Evolutionary conservation across 1,140 invertebrate species (phyloP).

Genomic region (Drosophila elegans): DNA sequence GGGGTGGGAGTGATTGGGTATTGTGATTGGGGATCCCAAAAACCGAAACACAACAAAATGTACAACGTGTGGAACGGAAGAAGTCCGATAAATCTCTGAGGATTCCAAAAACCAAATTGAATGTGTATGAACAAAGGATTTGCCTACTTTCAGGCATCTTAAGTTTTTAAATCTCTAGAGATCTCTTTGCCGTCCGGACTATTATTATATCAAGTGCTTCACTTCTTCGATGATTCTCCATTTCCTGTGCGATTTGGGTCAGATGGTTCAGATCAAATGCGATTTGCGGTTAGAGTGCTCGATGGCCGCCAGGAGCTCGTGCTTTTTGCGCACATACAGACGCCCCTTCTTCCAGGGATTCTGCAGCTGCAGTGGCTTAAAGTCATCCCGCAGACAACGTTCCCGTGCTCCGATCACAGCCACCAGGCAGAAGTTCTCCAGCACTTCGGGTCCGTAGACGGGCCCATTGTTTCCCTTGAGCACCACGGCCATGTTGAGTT

Average conservation of each 20-base stretch:
- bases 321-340: slow-evolving; percentile 95
- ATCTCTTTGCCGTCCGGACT: not conserved
- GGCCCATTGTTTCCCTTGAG: slow-evolving; percentile 91
- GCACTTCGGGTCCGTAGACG: slow-evolving; percentile 91
- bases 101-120: not conserved
- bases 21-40: slow-evolving; percentile 16
- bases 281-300: slow-evolving; percentile 93
- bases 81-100: slow-evolving; percentile 5
- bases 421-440: slow-evolving; percentile 96
- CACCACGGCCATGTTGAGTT: slow-evolving; percentile 96
- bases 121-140: slow-evolving; percentile 1
- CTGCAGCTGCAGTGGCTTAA: slow-evolving; percentile 95
- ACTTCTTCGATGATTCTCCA: not conserved
- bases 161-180: slow-evolving; percentile 19
- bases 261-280: slow-evolving; percentile 72
- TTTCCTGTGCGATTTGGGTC: not conserved
- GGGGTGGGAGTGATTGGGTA: slow-evolving; percentile 14
- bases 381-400: slow-evolving; percentile 96
- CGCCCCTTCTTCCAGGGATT: slow-evolving; percentile 97
- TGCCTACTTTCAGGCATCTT: slow-evolving; percentile 3
- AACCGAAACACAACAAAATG: slow-evolving; percentile 44
- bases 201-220: too few relatives aligned
- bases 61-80: slow-evolving; percentile 19
- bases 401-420: slow-evolving; percentile 97
- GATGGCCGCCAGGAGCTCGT: slow-evolving; percentile 93